Percentiles rank a stretch among this genome's conserved stretches.
Evolutionary conservation across 2,797 vertebrate genomes (phyloP).

Genomic region (Acanthurus tractus): DNA sequence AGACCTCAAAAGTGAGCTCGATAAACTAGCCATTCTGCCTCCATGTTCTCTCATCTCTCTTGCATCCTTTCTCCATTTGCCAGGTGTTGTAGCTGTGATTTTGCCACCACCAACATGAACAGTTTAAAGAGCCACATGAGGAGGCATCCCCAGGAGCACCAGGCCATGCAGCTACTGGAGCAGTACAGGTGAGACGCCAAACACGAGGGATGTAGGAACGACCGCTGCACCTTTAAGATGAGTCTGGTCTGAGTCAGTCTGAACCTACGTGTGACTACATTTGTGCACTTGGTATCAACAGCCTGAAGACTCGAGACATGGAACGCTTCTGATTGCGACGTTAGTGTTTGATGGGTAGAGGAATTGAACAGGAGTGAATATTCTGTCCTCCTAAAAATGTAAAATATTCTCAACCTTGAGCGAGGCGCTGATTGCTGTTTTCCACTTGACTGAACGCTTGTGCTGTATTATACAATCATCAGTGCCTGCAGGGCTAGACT

Average conservation of each 20-base stretch:
- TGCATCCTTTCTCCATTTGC: not conserved
- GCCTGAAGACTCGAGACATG: conserved; percentile 16
- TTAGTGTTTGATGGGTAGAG: conserved; percentile 17
- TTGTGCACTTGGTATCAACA: not conserved
- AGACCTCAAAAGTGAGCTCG: conserved; percentile 42
- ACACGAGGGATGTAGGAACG: not conserved
- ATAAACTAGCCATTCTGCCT: conserved; percentile 22
- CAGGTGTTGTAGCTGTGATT: conserved; percentile 91
- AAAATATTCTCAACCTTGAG: conserved; percentile 20
- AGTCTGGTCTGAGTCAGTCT: not conserved
- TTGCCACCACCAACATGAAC: conserved; percentile 93
- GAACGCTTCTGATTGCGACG: conserved; percentile 27
- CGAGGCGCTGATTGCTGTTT: conserved; percentile 50
- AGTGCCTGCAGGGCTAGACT: not conserved
- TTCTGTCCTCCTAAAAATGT: conserved; percentile 26
- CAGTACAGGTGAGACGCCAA: conserved; percentile 88
- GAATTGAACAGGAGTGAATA: conserved; percentile 4
- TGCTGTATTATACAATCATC: not conserved
- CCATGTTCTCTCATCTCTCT: conserved; percentile 5
- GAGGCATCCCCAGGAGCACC: conserved; percentile 90
- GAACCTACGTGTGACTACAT: not conserved
- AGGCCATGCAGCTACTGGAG: conserved; percentile 91
- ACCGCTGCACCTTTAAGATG: not conserved
- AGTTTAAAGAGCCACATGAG: conserved; percentile 93
- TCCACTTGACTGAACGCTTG: conserved; percentile 27